A percentile compares a stretch with the other conserved stretches of the same genome.
phyloP scores from a whole-genome alignment of 1,140 invertebrate species.

The Chlorops oryzae region DNA sequence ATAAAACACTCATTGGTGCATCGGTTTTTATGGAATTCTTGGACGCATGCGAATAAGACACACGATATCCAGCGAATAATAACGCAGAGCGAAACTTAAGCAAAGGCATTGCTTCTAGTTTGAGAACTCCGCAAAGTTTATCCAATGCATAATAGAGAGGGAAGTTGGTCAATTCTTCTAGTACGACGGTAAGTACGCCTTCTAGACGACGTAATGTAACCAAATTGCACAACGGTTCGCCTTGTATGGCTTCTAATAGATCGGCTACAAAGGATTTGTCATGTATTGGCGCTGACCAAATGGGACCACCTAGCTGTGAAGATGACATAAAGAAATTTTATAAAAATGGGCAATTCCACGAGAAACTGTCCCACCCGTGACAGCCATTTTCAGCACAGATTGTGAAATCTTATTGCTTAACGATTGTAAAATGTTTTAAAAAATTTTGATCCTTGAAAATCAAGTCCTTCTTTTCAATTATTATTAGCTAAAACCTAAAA shows the following conservation, averaged over 20 bases:
- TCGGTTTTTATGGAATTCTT: conserved; percentile 89
- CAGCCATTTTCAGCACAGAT: too few relatives aligned
- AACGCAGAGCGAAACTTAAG: conserved; percentile 78
- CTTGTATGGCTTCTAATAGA: conserved; percentile 49
- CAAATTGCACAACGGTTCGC: conserved; percentile 46
- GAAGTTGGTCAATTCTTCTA: conserved; percentile 73
- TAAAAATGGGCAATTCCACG: conserved; percentile 11
- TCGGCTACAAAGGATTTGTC: conserved; percentile 67
- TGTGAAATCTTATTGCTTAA: too few relatives aligned
- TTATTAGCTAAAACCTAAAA: too few relatives aligned
- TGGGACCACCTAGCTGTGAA: conserved; percentile 79
- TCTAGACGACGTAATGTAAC: conserved; percentile 69
- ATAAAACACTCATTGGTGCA: conserved; percentile 79
- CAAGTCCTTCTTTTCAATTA: too few relatives aligned
- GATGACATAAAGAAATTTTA: conserved; percentile 10
- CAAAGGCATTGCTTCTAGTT: conserved; percentile 60
- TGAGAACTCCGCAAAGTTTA: conserved; percentile 58
- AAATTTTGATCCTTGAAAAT: too few relatives aligned
- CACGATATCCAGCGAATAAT: conserved; percentile 85
- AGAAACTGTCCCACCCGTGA: too few relatives aligned
- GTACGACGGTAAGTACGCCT: conserved; percentile 64
- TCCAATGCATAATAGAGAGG: conserved; percentile 83
- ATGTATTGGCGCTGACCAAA: conserved; percentile 86
- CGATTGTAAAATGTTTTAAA: too few relatives aligned
- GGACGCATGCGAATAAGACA: conserved; percentile 86